These are phyloP conservation scores for Jacana jacana DNA, from an alignment of 2,113 vertebrate genomes.

Conservation along the genomic window DNA sequence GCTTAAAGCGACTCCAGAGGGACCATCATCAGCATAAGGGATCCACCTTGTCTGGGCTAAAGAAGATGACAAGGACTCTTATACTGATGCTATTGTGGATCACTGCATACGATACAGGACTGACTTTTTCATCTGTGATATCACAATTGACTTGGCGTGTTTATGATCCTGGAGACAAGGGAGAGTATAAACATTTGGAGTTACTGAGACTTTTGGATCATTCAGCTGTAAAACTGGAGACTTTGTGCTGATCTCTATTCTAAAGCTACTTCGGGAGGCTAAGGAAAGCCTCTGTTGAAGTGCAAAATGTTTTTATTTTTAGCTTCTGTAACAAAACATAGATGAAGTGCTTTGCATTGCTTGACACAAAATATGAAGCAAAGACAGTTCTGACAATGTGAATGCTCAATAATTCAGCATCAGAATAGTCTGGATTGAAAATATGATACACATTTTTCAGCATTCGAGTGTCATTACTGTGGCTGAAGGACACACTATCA, in stretches of 20 bases:
- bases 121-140: not conserved
- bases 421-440: not conserved
- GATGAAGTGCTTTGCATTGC: not conserved
- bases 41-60: not conserved
- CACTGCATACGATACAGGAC: not conserved
- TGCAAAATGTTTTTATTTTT: not conserved
- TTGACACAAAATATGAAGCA: not conserved
- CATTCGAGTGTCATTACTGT: not conserved
- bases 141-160: not conserved
- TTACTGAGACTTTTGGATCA: not conserved
- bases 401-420: not conserved
- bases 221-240: not conserved
- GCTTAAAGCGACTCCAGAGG: not conserved
- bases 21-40: not conserved
- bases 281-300: not conserved
- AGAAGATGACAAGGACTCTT: not conserved
- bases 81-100: not conserved
- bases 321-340: not conserved
- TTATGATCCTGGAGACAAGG: not conserved
- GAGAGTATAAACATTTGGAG: not conserved
- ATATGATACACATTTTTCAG: not conserved
- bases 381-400: not conserved
- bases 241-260: not conserved
- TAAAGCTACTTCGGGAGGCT: not conserved
- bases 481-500: not conserved